A percentile compares a stretch with the other conserved stretches of the same genome.
Conservation (phyloP, 2,113 vertebrate genomes). For the Clupea harengus region DNA sequence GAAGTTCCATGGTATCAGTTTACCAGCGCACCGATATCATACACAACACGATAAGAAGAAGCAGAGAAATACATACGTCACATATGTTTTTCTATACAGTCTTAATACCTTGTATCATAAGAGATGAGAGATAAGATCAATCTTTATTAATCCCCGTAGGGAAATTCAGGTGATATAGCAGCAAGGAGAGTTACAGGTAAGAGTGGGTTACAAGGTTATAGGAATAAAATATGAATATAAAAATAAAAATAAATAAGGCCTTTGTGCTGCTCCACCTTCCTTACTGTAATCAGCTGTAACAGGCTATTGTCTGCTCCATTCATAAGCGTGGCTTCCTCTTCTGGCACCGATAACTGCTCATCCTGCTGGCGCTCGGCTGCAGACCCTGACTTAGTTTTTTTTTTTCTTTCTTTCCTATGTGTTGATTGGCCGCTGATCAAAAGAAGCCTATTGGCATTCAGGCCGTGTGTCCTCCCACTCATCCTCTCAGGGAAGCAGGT, state of each 20-base stretch:
- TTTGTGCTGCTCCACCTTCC: not conserved
- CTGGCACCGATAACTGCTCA: conserved; percentile 6
- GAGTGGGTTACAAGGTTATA: too few relatives aligned
- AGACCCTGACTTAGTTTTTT: not conserved
- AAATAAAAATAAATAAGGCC: not conserved
- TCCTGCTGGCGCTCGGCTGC: not conserved
- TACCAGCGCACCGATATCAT: not conserved
- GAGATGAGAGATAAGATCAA: too few relatives aligned
- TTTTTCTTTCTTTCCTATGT: not conserved
- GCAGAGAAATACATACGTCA: not conserved
- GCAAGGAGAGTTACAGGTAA: too few relatives aligned
- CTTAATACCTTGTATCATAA: not conserved
- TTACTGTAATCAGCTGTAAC: not conserved
- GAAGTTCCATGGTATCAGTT: not conserved
- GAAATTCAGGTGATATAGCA: too few relatives aligned
- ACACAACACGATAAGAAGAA: not conserved
- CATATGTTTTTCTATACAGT: not conserved
- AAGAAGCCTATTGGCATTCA: not conserved
- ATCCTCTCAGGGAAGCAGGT: conserved; percentile 19
- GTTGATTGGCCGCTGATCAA: conserved; percentile 7
- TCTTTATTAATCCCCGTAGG: too few relatives aligned
- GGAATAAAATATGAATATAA: too few relatives aligned
- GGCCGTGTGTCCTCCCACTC: not conserved
- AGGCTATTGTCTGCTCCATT: not conserved
- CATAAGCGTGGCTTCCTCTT: not conserved